A percentile compares a stretch with the other conserved stretches of the same genome.
These are phyloP conservation scores for Ammodytes marinus DNA, from an alignment of 2,113 vertebrate genomes.

Conservation along the genomic window DNA sequence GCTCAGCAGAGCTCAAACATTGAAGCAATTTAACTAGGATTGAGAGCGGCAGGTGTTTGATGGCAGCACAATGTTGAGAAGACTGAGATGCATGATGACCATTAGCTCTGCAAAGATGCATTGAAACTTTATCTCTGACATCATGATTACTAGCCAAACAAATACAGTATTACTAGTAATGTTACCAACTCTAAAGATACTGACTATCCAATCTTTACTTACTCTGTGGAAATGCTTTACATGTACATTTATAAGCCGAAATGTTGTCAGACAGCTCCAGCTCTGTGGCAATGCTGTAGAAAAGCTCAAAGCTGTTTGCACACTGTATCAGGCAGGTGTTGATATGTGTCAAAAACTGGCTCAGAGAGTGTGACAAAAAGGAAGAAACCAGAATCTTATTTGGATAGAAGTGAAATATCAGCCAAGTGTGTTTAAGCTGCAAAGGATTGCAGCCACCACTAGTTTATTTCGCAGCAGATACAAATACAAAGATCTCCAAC, in stretches of 20 bases:
- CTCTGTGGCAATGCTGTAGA: not conserved
- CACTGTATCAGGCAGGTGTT: not conserved
- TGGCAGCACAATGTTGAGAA: constrained; percentile 6
- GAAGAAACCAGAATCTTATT: not conserved
- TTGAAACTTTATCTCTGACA: constrained; percentile 1
- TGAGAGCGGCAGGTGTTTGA: constrained; percentile 23
- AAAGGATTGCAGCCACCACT: not conserved
- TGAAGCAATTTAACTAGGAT: constrained; percentile 40
- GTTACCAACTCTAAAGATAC: not conserved
- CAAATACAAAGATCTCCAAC: not conserved
- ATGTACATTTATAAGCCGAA: not conserved
- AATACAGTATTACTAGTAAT: constrained; percentile 1
- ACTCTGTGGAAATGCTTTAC: not conserved
- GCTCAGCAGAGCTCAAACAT: constrained; percentile 61
- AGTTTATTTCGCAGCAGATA: not conserved
- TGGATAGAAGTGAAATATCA: constrained; percentile 10
- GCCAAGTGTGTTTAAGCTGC: not conserved
- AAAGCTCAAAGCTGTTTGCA: constrained; percentile 2
- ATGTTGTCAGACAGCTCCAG: not conserved
- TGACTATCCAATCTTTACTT: not conserved
- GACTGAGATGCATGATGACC: constrained; percentile 23
- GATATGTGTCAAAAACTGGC: not conserved
- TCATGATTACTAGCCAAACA: constrained; percentile 3
- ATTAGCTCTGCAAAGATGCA: constrained; percentile 29
- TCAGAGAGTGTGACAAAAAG: not conserved